These are phyloP conservation scores for Chloropsis hardwickii DNA, from an alignment of 2,113 vertebrate species.

Conservation along the genomic window DNA sequence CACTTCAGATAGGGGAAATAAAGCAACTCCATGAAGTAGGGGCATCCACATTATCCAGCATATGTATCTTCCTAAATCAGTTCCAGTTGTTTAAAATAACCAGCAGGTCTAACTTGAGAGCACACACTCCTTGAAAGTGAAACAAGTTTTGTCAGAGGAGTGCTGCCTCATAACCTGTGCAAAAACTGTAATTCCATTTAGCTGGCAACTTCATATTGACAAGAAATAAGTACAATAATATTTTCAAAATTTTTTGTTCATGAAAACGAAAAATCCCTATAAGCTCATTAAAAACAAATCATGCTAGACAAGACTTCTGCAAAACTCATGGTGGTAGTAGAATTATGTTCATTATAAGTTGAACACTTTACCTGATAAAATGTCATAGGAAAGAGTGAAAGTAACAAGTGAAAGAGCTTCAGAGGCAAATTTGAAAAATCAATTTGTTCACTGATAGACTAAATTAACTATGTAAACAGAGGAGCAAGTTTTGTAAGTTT, in stretches of 20 bases:
- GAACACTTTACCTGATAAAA: neutral
- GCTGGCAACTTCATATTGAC: neutral
- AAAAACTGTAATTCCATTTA: neutral
- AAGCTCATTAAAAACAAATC: neutral
- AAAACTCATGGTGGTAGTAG: neutral
- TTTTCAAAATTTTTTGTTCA: neutral
- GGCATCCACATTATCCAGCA: neutral
- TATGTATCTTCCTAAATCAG: neutral
- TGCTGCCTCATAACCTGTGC: neutral
- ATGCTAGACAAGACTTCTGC: neutral
- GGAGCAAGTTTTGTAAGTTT: neutral
- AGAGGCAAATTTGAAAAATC: neutral
- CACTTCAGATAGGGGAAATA: neutral
- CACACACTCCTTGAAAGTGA: neutral
- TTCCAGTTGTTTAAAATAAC: neutral
- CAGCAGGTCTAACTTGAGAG: neutral
- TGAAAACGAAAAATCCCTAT: neutral
- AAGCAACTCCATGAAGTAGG: neutral
- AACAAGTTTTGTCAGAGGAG: neutral
- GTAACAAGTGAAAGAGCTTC: neutral
- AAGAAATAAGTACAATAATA: neutral
- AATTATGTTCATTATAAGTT: neutral
- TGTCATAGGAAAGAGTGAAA: neutral
- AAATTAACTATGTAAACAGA: neutral
- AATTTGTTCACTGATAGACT: neutral